phyloP scores from a whole-genome alignment of 1,140 invertebrate genomes.

The Proctacanthus coquilletti region DNA sequence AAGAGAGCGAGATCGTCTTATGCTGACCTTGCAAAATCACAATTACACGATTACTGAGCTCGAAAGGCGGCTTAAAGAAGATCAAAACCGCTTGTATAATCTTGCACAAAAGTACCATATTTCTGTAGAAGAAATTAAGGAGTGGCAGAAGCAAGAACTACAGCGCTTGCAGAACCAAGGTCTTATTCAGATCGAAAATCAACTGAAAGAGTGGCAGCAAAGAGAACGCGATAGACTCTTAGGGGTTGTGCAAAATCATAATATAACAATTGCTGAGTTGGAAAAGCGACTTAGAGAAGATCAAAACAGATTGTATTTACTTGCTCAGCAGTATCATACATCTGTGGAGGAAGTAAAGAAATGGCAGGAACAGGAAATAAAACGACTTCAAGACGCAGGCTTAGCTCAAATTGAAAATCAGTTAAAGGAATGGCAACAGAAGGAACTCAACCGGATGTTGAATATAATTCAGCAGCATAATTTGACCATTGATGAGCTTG shows the following conservation, averaged over 20 bases:
- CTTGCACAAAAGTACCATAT: constrained; percentile 24
- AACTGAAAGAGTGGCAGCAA: constrained; percentile 20
- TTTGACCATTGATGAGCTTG: constrained; percentile 21
- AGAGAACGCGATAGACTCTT: constrained; percentile 26
- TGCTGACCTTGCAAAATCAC: constrained; percentile 18
- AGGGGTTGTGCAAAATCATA: constrained; percentile 14
- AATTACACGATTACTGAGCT: constrained; percentile 20
- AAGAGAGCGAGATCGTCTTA: constrained; percentile 15
- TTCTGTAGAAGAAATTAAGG: constrained; percentile 20
- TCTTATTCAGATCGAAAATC: constrained; percentile 18
- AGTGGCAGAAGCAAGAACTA: constrained; percentile 24
- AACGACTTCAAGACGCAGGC: constrained; percentile 22
- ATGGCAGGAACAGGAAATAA: constrained; percentile 21
- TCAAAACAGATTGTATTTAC: constrained; percentile 18
- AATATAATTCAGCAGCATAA: constrained; percentile 22
- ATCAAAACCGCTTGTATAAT: constrained; percentile 19
- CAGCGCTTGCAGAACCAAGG: constrained; percentile 20
- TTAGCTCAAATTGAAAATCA: constrained; percentile 17
- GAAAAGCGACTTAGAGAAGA: constrained; percentile 24
- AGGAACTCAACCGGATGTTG: constrained; percentile 20
- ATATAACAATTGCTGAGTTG: constrained; percentile 13
- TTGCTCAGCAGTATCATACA: constrained; percentile 17
- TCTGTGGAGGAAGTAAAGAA: constrained; percentile 14
- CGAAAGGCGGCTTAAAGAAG: constrained; percentile 22
- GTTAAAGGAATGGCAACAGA: constrained; percentile 18